Base-by-base conservation (phyloP, 2,113 vertebrate genomes). In the Petrocephalus microphthalmus region DNA sequence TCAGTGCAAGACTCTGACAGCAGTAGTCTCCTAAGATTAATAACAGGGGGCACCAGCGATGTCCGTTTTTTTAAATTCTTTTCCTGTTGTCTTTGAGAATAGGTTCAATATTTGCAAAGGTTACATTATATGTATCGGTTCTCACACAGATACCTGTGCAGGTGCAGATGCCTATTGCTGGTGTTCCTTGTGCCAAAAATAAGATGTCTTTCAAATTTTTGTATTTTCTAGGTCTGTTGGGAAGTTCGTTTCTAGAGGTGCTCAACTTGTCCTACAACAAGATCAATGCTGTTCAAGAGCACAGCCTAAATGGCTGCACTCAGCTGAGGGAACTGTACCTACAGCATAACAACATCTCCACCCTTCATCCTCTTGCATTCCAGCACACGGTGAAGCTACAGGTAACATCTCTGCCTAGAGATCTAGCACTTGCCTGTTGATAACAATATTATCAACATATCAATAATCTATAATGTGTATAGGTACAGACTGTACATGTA, bases 231-330 rank as follows among this genome's bases (percentile, higher is more conserved):
- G 96, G 96, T 19, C 87, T 96, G 83, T 88, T 90, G 33, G 90
- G 88, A 10, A 56, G 91, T 5, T 57, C 84, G 25, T 95, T 94
- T 5, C 90, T 98, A 85, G 92, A 94, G 90, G 94, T 93, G 87
- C 92, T 98, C 89, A 91, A 91, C 71, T 93, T 98, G 67, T 95
- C 97, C 82, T 95, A 95, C 91, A 98, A 97, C 89, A 88, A 37
- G 89, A 97, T 98, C 91, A 91, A 89, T 3, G 90, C 91, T 42
- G 90, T 97, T 15, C 91, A 54, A 5, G 64, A 25, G 29, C 90
- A 74, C 51, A 96, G 96, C 54, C 94, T 98, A 47, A 90, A 85
- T 3, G 94, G 94, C 88, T 97, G 96, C 82, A 93, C 85, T 3
- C 90, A 94, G 87, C 93, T 98, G 67, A 94, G 91, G 91, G 94